Conservation (phyloP, 2,797 vertebrate genomes). For the Tadarida brasiliensis region DNA sequence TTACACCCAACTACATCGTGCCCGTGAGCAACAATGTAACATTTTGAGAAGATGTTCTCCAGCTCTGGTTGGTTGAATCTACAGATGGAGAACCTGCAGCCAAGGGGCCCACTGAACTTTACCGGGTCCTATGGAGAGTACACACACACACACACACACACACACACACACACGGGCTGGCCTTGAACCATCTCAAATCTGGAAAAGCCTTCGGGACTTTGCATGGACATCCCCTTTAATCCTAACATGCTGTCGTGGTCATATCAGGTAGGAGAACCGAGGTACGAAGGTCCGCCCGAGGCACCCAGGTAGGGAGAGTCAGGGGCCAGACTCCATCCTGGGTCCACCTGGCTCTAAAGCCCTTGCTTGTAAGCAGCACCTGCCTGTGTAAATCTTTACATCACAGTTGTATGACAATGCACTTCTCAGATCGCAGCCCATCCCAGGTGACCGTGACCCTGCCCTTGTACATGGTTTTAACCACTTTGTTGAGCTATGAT, state of each 20-base stretch:
- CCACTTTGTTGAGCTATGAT: neutral
- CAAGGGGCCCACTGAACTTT: neutral
- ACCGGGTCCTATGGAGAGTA: neutral
- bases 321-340: neutral
- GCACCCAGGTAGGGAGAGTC: neutral
- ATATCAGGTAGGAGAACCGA: too few species aligned
- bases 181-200: neutral
- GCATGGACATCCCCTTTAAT: neutral
- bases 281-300: too few species aligned
- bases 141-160: neutral
- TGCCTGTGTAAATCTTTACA: neutral
- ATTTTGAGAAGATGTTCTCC: neutral
- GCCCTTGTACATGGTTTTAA: too few species aligned
- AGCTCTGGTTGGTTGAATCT: neutral
- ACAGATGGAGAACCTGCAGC: neutral
- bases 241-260: neutral
- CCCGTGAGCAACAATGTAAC: neutral
- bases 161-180: neutral
- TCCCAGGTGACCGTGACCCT: neutral
- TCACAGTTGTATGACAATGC: accelerated
- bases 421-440: neutral
- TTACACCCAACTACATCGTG: neutral
- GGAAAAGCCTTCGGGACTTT: neutral
- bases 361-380: too few species aligned
- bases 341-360: neutral